Evolutionary conservation across 2,888 invertebrate genomes (phyloP), one percentile per base, ranked within the genome.

Genomic region (Parascotia fuliginaria): DNA sequence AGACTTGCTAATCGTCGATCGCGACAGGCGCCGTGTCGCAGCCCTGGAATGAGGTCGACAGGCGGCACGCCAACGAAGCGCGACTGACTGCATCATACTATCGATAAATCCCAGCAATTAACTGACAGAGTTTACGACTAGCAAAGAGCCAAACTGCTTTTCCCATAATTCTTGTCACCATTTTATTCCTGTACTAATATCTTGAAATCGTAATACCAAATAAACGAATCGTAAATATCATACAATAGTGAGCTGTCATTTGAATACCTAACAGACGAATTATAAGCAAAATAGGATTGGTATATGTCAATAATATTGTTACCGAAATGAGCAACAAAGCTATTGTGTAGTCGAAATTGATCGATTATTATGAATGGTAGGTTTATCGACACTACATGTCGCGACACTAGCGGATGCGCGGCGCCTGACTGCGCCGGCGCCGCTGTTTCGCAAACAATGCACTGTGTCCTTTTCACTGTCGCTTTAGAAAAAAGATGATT

Each of bases 341-440:
- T 65, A 70, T 71, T 75, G 73, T 75, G 41, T 57, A 53, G 65
- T 74, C 73, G 59, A 77, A 77, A 73, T 75, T 67, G 61, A 65
- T 65, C 55, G 71, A 70, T 75, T 81, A 75, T 79, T 79, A 77
- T 78, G 79, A 65, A 71, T 70, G 45, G 60, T 55, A 63, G 47
- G 60, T 66, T 65, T 75, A 79, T 81, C 82, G 85, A 81, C 71
- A 72, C 56, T 72, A 74, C 73, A 71, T 47, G 60, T 47, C 51
- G 58, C 89, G 75, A 72, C 86, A 88, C 89, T 90, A 89, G 85
- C 91, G 91, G 89, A 90, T 85, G 83, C 82, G 75, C 66, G 73
- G 87, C 68, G 68, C 68, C 67, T 44, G 64, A 50, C 52, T 57
- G 86, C 87, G 85, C 81, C 83, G 82, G 82, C 82, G 77, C 84